These are phyloP conservation scores for Triplophysa tibetana DNA, from an alignment of 2,113 vertebrate species.

Conservation along the genomic window DNA sequence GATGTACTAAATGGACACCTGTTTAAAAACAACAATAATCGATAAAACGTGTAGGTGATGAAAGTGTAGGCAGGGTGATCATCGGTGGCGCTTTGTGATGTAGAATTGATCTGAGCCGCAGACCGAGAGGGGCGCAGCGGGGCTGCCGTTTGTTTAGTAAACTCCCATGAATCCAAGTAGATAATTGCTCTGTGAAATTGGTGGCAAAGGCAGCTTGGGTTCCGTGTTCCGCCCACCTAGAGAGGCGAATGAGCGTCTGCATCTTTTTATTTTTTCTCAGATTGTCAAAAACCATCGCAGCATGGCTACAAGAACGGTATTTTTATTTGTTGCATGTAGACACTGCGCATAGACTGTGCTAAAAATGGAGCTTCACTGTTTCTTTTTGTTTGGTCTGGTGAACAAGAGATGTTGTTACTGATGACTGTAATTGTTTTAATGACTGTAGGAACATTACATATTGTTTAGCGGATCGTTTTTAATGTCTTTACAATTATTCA, in stretches of 20 bases:
- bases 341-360: not conserved
- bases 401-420: not conserved
- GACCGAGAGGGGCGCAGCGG: slow-evolving; percentile 74
- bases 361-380: not conserved
- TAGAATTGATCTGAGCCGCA: slow-evolving; percentile 83
- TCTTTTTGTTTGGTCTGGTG: not conserved
- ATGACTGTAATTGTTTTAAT: not conserved
- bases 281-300: slow-evolving; percentile 15
- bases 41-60: slow-evolving; percentile 78
- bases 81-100: slow-evolving; percentile 87
- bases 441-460: not conserved
- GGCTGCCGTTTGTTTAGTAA: slow-evolving; percentile 93
- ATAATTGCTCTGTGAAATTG: slow-evolving; percentile 96
- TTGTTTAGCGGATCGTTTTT: not conserved
- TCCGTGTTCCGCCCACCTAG: slow-evolving; percentile 85
- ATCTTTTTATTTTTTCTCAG: slow-evolving; percentile 48
- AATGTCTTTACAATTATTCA: not conserved
- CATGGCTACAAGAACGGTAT: slow-evolving; percentile 19
- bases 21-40: slow-evolving; percentile 56
- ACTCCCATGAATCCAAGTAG: slow-evolving; percentile 96
- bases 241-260: slow-evolving; percentile 59
- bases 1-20: slow-evolving; percentile 53
- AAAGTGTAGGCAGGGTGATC: slow-evolving; percentile 82
- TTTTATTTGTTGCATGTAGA: slow-evolving; percentile 72
- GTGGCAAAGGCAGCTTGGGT: slow-evolving; percentile 87